Conservation (phyloP, 2,888 invertebrate genomes). For the Leptothorax acervorum region DNA sequence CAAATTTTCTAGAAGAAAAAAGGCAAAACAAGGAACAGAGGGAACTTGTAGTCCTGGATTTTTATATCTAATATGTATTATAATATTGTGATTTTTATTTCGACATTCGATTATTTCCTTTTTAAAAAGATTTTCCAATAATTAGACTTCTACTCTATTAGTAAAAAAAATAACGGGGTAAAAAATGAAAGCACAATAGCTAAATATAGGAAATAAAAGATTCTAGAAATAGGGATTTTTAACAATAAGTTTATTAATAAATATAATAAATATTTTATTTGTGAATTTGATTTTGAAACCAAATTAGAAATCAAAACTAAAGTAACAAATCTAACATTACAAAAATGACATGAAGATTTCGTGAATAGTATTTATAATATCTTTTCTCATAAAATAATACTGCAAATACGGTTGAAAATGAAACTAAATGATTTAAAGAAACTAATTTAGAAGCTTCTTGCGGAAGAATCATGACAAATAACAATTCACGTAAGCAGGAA, state of each 20-base stretch:
- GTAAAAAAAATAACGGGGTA: neutral
- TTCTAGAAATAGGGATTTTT: neutral
- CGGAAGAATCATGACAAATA: slow-evolving; percentile 4
- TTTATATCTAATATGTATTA: neutral
- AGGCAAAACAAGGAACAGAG: neutral
- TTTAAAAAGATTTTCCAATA: neutral
- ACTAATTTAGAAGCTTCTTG: slow-evolving; percentile 2
- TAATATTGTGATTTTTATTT: neutral
- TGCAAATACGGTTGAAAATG: neutral
- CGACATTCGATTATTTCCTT: neutral
- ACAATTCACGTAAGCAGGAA: slow-evolving; percentile 11
- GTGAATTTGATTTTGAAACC: neutral
- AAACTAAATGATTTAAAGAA: neutral
- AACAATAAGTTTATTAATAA: neutral
- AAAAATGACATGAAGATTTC: neutral
- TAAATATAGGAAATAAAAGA: neutral
- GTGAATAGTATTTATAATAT: neutral
- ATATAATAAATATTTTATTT: neutral
- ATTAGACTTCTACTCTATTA: neutral
- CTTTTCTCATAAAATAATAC: neutral
- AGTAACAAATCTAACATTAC: neutral
- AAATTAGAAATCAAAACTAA: neutral
- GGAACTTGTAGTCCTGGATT: neutral
- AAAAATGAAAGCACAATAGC: neutral
- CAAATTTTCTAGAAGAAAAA: slow-evolving; percentile 2